Conservation (phyloP, 2,113 vertebrate genomes). For the Numida meleagris region DNA sequence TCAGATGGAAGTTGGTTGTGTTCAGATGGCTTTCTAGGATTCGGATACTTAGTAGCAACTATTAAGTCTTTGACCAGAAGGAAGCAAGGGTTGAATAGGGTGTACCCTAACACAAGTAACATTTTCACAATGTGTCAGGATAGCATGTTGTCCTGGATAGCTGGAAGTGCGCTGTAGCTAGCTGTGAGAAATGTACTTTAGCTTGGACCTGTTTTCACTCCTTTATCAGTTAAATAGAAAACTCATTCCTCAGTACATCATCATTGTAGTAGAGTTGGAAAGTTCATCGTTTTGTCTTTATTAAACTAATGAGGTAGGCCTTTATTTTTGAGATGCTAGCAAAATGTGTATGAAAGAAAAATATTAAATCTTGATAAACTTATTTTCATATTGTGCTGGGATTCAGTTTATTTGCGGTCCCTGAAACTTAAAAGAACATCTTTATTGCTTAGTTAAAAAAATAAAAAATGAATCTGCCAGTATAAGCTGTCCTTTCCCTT, state of each 20-base stretch:
- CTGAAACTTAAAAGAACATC: background rate
- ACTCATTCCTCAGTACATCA: background rate
- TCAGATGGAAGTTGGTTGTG: background rate
- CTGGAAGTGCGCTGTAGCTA: background rate
- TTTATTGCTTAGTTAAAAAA: background rate
- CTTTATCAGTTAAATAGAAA: background rate
- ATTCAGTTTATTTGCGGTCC: background rate
- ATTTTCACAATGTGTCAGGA: background rate
- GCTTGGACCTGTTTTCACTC: background rate
- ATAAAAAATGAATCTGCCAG: background rate
- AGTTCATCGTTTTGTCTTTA: background rate
- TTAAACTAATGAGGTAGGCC: background rate
- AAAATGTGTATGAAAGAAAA: background rate
- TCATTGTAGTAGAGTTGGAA: background rate
- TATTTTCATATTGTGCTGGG: background rate
- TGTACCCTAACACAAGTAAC: background rate
- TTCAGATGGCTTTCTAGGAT: background rate
- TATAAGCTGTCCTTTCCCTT: background rate
- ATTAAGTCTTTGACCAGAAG: background rate
- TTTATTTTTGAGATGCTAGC: background rate
- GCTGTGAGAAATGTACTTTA: background rate
- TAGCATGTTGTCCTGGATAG: background rate
- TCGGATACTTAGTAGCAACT: background rate
- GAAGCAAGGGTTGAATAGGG: background rate
- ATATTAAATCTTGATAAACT: background rate